Base-by-base conservation (phyloP, 2,113 vertebrate genomes). In the Philantomba maxwellii region DNA sequence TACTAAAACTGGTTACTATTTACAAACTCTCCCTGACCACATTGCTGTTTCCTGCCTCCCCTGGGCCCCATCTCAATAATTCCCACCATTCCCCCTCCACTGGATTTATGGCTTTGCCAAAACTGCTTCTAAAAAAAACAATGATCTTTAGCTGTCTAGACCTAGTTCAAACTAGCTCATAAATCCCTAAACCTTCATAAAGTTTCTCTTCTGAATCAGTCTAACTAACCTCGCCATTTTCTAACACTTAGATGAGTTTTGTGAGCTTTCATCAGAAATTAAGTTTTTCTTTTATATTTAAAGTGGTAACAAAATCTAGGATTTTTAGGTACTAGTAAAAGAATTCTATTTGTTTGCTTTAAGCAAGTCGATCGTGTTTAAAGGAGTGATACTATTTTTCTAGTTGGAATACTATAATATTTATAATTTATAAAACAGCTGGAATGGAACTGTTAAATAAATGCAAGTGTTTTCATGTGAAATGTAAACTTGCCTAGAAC, bases 371-470 rank as follows among this genome's bases (percentile, higher is more conserved):
- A 88, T n/a, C 21, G 4, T 45, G 45, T 62, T 88, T 80, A 91
- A 89, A 78, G 57, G 33, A 49, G 49, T 66, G 36, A 83, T 39
- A 77, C 39, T 57, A 6, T 87, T n/a, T 55, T 66, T 39, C 66
- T 77, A 66, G 36, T 28, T 91, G 51, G 80, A 89, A 86, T 75
- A 62, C 75, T 83, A 8, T 14, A 64, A 45, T n/a, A n/a, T 47
- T 89, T n/a, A n/a, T n/a, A n/a, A 90, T 64, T 53, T 87, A 95
- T 43, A 80, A 91, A 93, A 94, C 36, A 90, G 83, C 30, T 73
- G 21, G 33, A 86, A 77, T 89, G 25, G 26, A 55, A 89, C 19
- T 70, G 30, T 70, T 89, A 94, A 89, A 81, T 78, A 94, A 82
- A 87, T 90, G 7, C 58, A 81, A 81, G 39, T 39, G 28, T 93